Evolutionary conservation across 2,797 vertebrate species (phyloP), one percentile per base, ranked within the genome.

Genomic region (Chelon labrosus): DNA sequence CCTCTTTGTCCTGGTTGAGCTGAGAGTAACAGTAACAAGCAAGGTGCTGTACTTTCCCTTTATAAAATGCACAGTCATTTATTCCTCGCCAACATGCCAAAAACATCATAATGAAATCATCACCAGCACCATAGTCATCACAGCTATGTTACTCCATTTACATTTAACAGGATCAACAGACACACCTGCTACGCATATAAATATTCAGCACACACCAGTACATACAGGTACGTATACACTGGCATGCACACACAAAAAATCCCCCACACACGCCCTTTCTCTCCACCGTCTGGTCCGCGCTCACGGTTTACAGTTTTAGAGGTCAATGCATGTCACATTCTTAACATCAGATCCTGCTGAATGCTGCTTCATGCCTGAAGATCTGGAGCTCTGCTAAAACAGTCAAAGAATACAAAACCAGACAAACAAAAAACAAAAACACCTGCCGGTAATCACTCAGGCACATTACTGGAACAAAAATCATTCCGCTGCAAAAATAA

Each of bases 321-420:
- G 88, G 88, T 89, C 87, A 89, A 85, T 89, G 85, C 88, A 89
- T 77, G 81, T 91, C 79, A 91, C 88, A 88, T 91, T 91, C 87
- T 88, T 75, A 72, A 89, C 77, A 90, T 91, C 83, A 89, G 90
- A 91, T 75, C 85, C 88, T 64, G 82, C 77, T 78, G 85, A 87
- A 79, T 85, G 84, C 74, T 84, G 75, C 82, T 70, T 75, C 53
- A 70, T 79, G 83, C 63, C 75, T 77, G 70, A 76, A 83, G 73
- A 77, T 76, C 75, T 64, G 51, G 44, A 76, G 65, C 80, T 84
- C 84, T 61, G 71, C n/a, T 81, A 46, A 62, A 90, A 84, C 70
- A 27, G 25, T 73, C 3, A 37, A 58, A 70, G 9, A 31, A 75
- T 53, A 50, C 35, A 10, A 49, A 50, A 37, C 7, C 3, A 3